Conservation (phyloP, 2,797 vertebrate species). For the Bothrops alternatus region DNA sequence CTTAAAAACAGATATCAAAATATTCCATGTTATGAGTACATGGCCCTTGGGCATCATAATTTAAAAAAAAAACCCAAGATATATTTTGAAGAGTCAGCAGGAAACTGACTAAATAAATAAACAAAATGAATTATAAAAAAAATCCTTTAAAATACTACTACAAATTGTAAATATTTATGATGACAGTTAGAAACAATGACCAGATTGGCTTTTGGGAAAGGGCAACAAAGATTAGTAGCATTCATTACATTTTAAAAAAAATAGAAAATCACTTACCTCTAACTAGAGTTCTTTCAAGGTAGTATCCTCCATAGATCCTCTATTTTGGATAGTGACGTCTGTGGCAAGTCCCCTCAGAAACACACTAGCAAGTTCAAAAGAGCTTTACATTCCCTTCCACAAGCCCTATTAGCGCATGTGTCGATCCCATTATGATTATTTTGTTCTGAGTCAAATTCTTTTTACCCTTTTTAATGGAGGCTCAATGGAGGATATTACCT, state of each 20-base stretch:
- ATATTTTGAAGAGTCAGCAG: conserved; percentile 9
- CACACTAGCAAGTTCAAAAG: conserved; percentile 71
- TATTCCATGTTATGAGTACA: neutral
- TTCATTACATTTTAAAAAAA: conserved; percentile 60
- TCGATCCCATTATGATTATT: conserved; percentile 53
- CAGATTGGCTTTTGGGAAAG: conserved; percentile 50
- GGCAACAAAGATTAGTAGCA: conserved; percentile 38
- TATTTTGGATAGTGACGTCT: conserved; percentile 77
- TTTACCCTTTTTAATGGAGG: conserved; percentile 35
- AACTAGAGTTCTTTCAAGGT: conserved; percentile 76
- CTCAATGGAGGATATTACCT: conserved; percentile 69
- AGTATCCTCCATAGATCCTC: conserved; percentile 78
- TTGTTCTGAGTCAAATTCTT: conserved; percentile 49
- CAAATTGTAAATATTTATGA: conserved; percentile 39
- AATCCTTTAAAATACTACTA: neutral
- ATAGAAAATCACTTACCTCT: conserved; percentile 76
- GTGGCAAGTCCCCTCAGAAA: conserved; percentile 71
- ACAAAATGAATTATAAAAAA: neutral
- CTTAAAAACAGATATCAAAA: neutral
- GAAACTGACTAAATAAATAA: conserved; percentile 4
- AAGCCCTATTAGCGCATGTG: conserved; percentile 77
- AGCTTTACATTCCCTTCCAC: conserved; percentile 70
- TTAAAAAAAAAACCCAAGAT: neutral
- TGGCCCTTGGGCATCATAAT: neutral
- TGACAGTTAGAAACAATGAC: conserved; percentile 65